Evolutionary conservation across 2,888 invertebrate species (phyloP), one percentile per base, ranked within the genome.

Genomic region (Trilocha varians): DNA sequence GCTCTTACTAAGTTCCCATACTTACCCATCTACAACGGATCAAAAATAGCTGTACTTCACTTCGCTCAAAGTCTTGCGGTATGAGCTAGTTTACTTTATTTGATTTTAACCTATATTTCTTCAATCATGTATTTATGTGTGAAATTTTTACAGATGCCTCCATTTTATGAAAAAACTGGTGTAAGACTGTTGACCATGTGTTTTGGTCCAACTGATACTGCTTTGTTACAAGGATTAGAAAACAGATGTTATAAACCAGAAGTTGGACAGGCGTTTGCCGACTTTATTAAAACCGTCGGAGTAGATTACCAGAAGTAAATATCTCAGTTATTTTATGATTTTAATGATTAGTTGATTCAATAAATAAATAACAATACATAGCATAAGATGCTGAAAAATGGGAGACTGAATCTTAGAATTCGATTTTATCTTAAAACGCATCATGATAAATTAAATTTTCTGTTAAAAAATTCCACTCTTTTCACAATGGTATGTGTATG

Each of bases 21-120:
- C 4, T 11, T 61, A 11, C 65, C 73, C 0, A 51, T 70, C n/a
- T 72, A 73, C 42, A 50, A 43, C 18, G 67, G 59, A 3, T 57
- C 68, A 0, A 73, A 73, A 46, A 45, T 55, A 11, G 69, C 62
- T 1, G 64, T 69, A 3, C 11, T 69, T 9, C 62, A 65, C 40
- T 70, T 70, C 39, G 61, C 60, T n/a, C 57, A 59, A 13, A 51
- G 59, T 39, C 44, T 69, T 38, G 58, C 65, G 17, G 69, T 70
- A 52, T 52, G 63, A n/a, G n/a, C n/a, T 49, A 15, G 43, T 15
- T 3, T 40, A 15, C n/a, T 37, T 8, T n/a, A n/a, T n/a, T n/a
- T n/a, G n/a, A n/a, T n/a, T n/a, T n/a, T n/a, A n/a, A n/a, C n/a
- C n/a, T n/a, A n/a, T n/a, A n/a, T n/a, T n/a, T n/a, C n/a, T n/a